Base-by-base conservation (phyloP, 2,888 invertebrate species). In the Archaeoteleia sp. region DNA sequence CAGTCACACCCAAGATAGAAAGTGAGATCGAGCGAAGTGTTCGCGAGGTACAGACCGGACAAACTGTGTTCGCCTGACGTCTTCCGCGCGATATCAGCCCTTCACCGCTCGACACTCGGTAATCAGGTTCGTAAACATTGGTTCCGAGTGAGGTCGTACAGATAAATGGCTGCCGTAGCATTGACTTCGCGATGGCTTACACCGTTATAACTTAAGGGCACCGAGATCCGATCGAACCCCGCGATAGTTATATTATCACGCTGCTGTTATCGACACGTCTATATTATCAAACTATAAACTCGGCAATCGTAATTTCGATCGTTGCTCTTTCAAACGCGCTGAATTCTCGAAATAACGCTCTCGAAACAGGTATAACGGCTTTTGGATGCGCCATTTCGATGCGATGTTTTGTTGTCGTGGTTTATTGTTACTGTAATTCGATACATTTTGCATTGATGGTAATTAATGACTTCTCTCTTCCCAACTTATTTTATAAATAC, bases 181-280 rank as follows among this genome's bases (percentile, higher is more conserved):
- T 62, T 53, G 61, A 43, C 48, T 55, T 32, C 46, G 61, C 61
- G 45, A 61, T 57, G 57, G 35, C 55, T 34, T 10, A 42, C 55
- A 51, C 61, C 67, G 67, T 67, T 67, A 67, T 60, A 61, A 55
- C 55, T 55, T 45, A 61, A 54, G 60, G 61, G 55, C 54, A 54
- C 34, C 15, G 48, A 48, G 61, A 51, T 51, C 34, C 53, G 53
- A 67, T 67, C 67, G 49, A 43, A 15, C 46, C 46, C 43, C 53
- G 8, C 35, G 48, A 58, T 63, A 48, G 67, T 57, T 48, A 43
- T 27, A 58, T 62, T 67, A 62, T 62, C 57, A 34, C 57, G 27
- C 29, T 37, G 46, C 53, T 42, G 51, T 63, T 63, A 68, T 68
- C 67, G 54, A 42, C 51, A 39, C 46, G 46, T 68, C 58, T 62